phyloP scores from a whole-genome alignment of 2,888 invertebrate genomes.

The Tenthredo mesomela region DNA sequence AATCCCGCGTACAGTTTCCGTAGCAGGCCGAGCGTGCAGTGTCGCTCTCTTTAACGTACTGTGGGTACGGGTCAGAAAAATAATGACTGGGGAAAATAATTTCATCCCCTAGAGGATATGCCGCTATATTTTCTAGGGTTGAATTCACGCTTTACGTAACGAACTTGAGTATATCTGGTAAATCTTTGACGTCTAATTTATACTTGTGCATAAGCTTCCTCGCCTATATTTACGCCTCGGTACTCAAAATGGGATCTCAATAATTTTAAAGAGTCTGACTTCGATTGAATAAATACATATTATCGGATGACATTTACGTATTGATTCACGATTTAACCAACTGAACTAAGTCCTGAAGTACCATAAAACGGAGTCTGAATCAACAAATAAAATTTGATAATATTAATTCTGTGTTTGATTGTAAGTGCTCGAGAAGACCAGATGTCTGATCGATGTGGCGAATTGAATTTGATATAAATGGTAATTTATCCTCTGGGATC shows the following conservation, averaged over 20 bases:
- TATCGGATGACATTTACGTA: too few relatives aligned
- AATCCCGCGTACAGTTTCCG: conserved; percentile 7
- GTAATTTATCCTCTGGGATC: background rate
- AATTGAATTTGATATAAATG: background rate
- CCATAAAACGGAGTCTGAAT: background rate
- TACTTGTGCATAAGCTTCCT: background rate
- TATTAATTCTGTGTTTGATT: background rate
- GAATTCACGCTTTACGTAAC: conserved; percentile 13
- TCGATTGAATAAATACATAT: background rate
- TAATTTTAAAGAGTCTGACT: background rate
- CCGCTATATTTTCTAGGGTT: conserved; percentile 10
- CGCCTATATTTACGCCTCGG: background rate
- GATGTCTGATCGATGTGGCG: background rate
- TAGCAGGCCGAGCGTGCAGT: background rate
- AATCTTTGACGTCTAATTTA: conserved; percentile 17
- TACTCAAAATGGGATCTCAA: background rate
- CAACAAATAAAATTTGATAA: background rate
- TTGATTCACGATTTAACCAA: background rate
- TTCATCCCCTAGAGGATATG: conserved; percentile 2
- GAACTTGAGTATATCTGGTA: conserved; percentile 2
- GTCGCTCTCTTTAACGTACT: conserved; percentile 30
- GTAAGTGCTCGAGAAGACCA: background rate
- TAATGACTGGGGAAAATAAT: conserved; percentile 23
- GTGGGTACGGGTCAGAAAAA: background rate
- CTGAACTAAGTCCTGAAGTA: background rate